These are phyloP conservation scores for Caenorhabditis auriculariae DNA, from an alignment of 2,888 invertebrate species.

Conservation along the genomic window DNA sequence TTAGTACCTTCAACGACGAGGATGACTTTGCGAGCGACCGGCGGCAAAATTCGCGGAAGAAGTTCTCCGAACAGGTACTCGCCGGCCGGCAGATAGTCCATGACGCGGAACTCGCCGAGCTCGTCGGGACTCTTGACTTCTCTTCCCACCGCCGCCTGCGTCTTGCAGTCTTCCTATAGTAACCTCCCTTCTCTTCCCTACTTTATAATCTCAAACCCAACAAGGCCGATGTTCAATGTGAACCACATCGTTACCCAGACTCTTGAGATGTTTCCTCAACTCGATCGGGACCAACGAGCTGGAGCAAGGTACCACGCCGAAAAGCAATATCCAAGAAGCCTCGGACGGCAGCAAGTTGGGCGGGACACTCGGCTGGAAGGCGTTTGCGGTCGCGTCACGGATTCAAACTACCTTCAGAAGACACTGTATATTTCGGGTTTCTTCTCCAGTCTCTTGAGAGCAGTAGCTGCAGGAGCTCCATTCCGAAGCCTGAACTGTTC, in stretches of 20 bases:
- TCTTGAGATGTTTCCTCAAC: conserved; percentile 13
- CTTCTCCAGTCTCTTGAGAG: conserved; percentile 25
- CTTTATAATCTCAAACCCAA: background rate
- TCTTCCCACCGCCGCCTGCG: conserved; percentile 4
- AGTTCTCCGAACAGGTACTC: conserved; percentile 39
- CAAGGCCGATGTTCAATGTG: conserved; percentile 13
- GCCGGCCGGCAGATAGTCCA: conserved; percentile 36
- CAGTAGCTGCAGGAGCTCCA: conserved; percentile 36
- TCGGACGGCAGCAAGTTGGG: background rate
- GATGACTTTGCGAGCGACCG: conserved; percentile 27
- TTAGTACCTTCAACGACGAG: background rate
- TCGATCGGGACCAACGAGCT: conserved; percentile 28
- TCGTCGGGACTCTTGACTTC: conserved; percentile 22
- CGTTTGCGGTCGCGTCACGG: too few species aligned
- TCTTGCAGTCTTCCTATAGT: conserved; percentile 14
- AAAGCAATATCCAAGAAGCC: conserved; percentile 2
- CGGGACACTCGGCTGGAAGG: background rate
- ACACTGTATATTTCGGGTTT: conserved; percentile 20
- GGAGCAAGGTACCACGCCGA: conserved; percentile 13
- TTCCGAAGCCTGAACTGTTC: conserved; percentile 3
- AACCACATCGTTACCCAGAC: conserved; percentile 5
- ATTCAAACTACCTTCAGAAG: conserved; percentile 15
- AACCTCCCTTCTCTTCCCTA: background rate
- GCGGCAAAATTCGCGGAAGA: conserved; percentile 30
- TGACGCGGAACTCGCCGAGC: conserved; percentile 22